Evolutionary conservation across 2,797 vertebrate species (phyloP).

Genomic region (Acestrorhynchus altus): DNA sequence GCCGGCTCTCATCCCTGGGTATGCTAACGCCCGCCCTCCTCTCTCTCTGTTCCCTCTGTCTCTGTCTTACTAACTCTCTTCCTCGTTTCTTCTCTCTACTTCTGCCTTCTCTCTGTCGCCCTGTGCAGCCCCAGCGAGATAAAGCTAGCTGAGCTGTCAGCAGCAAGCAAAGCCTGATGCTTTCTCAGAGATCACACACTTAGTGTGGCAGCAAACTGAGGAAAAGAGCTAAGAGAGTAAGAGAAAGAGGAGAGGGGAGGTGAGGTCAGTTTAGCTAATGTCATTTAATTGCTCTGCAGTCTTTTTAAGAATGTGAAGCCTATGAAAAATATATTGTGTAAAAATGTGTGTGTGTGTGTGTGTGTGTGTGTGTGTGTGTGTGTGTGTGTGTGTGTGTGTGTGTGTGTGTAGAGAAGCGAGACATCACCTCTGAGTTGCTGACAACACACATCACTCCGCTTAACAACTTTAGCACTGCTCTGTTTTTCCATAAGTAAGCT

Average conservation of each 20-base stretch:
- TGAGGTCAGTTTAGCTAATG: slow-evolving; percentile 56
- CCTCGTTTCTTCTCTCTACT: neutral
- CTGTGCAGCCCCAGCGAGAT: slow-evolving; percentile 61
- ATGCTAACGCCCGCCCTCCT: slow-evolving; percentile 55
- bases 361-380: no score
- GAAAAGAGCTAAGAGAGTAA: no score
- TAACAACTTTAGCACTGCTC: slow-evolving; percentile 56
- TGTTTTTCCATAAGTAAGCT: no score
- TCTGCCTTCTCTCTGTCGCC: slow-evolving; percentile 43
- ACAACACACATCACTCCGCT: slow-evolving; percentile 71
- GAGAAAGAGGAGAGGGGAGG: slow-evolving; percentile 25
- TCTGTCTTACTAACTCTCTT: neutral
- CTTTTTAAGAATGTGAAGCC: slow-evolving; percentile 62
- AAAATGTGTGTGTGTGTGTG: no score
- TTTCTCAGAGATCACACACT: slow-evolving; percentile 47
- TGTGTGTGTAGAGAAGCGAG: slow-evolving; percentile 6
- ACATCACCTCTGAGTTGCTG: slow-evolving; percentile 72
- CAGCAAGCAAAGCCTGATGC: slow-evolving; percentile 53
- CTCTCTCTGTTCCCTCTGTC: slow-evolving; percentile 11
- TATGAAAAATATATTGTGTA: no score
- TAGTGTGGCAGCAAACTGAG: neutral
- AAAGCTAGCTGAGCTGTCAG: slow-evolving; percentile 54
- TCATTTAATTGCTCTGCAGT: slow-evolving; percentile 73
- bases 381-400: no score
- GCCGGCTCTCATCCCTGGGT: slow-evolving; percentile 44